A percentile compares a stretch with the other conserved stretches of the same genome.
Conservation (phyloP, 2,888 invertebrate species). For the Andrena dorsata region DNA sequence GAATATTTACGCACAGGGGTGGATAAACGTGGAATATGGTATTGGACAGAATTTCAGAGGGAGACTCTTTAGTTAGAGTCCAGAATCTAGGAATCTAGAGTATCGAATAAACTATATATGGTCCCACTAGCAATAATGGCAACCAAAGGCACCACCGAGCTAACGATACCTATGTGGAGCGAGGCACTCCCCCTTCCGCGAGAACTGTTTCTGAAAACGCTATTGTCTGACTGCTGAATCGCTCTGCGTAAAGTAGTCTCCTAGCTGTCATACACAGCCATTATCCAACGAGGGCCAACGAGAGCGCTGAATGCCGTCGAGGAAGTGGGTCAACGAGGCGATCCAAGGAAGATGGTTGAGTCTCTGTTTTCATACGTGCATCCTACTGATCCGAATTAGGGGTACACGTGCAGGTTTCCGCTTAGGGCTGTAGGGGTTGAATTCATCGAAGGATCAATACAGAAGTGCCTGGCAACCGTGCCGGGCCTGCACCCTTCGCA, state of each 20-base stretch:
- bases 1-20: no score
- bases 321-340: slow-evolving; percentile 23
- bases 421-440: slow-evolving; percentile 57
- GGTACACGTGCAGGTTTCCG: slow-evolving; percentile 70
- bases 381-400: slow-evolving; percentile 58
- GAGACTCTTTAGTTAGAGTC: no score
- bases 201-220: neutral
- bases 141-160: neutral
- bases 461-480: slow-evolving; percentile 56
- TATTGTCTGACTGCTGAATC: neutral
- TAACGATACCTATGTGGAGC: neutral
- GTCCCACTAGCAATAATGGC: neutral
- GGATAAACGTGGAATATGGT: no score
- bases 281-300: neutral
- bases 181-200: neutral
- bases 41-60: no score
- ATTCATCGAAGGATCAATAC: slow-evolving; percentile 75
- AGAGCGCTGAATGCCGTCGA: neutral
- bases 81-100: no score
- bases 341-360: neutral
- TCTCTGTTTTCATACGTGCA: neutral
- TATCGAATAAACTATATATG: neutral
- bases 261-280: neutral
- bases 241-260: neutral
- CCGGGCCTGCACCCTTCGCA: slow-evolving; percentile 16